Base-by-base conservation (phyloP, 1,140 invertebrate species). In the Ridgeia piscesae region DNA sequence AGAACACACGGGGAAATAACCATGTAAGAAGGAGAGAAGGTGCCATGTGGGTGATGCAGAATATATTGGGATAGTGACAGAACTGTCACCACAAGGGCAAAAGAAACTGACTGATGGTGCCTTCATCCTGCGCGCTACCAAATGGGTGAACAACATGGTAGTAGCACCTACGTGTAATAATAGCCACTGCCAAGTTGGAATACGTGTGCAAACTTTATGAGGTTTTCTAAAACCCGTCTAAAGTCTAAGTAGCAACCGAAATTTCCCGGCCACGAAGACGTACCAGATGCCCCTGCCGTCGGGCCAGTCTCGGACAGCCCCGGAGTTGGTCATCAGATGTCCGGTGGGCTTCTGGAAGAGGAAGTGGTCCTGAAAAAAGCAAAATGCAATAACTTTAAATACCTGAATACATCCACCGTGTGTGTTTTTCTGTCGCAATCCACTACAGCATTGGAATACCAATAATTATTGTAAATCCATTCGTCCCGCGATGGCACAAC, bases 331-430 rank as follows among this genome's bases (percentile, higher is more conserved):
- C 92, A 92, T 91, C 42, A 92, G 58, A 34, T 91, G 89, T 33
- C 92, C 92, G 33, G 89, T 91, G 88, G 92, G 92, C 91, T 92
- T 92, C 48, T 91, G 89, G 91, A 92, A 92, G 35, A 92, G 91
- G 91, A 92, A 92, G 91, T 92, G 92, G 42, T 92, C 92, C 92
- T 92, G 89, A 33, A 91, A 92, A 34, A 92, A 42, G 31, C 6
- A 11, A 27, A 89, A 90, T 42, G 33, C 11, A 90, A 2, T 2
- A 33, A 33, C 4, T 9, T 33, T 34, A 90, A 14, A 34, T 33
- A 34, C 9, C 11, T 21, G 89, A 90, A 90, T 21, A 90, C 9
- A 33, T 90, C n/a, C 58, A 77, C 58, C 42, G 4, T 42, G 11
- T 11, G 11, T 11, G 42, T 42, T 42, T 42, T 42, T 42, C 42